Percentiles rank a stretch among this genome's conserved stretches.
phyloP scores from a whole-genome alignment of 1,140 invertebrate species.

The Pseudomyrmex flavicornis region DNA sequence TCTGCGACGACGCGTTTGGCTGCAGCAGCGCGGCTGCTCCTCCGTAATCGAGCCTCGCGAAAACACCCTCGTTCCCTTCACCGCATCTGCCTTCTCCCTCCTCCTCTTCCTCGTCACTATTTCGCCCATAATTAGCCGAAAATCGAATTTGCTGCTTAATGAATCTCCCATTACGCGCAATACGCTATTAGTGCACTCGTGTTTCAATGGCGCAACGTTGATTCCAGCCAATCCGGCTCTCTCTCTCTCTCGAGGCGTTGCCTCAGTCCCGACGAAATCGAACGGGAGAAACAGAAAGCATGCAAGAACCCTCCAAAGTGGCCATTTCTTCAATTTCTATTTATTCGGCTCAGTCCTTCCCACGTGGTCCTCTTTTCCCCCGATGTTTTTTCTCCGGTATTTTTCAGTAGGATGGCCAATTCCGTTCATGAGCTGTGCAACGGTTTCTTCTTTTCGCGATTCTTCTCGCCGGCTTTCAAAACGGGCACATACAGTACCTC shows the following conservation, averaged over 20 bases:
- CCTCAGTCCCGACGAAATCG: not conserved
- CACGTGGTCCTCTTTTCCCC: not conserved
- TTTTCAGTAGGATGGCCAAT: slow-evolving; percentile 19
- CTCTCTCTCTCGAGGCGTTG: not conserved
- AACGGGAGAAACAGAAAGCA: slow-evolving; percentile 1
- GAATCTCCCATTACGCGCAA: slow-evolving; percentile 49
- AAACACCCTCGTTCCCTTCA: not conserved
- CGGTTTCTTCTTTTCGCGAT: not conserved
- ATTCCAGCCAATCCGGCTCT: not conserved
- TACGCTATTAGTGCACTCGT: slow-evolving; percentile 31
- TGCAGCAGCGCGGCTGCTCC: not conserved
- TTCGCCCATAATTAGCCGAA: slow-evolving; percentile 33
- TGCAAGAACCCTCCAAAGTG: slow-evolving; percentile 14
- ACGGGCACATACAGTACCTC: not conserved
- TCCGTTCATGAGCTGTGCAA: not conserved
- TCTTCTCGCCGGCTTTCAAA: slow-evolving; percentile 31
- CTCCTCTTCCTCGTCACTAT: not conserved
- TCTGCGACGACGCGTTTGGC: slow-evolving; percentile 18
- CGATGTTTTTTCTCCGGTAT: not conserved
- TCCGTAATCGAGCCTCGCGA: slow-evolving; percentile 17
- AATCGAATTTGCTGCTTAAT: slow-evolving; percentile 49
- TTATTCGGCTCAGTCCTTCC: not conserved
- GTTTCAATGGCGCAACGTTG: slow-evolving; percentile 8
- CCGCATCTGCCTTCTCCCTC: not conserved
- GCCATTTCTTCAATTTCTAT: slow-evolving; percentile 5